Percentiles rank a stretch among this genome's conserved stretches.
phyloP scores from a whole-genome alignment of 2,113 vertebrate species.

The Sinocyclocheilus rhinocerous region DNA sequence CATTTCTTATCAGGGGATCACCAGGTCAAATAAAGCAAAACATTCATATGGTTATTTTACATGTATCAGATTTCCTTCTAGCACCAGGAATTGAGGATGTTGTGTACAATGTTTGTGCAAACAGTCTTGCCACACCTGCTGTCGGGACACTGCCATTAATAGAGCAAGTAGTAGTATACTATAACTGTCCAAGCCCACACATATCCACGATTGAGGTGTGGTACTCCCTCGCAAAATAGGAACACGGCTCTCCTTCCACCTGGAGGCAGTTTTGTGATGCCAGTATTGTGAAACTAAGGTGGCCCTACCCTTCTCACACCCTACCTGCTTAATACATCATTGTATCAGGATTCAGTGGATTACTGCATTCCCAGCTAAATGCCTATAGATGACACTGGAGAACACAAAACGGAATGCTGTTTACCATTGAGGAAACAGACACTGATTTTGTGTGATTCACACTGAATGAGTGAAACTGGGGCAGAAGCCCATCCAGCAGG shows the following conservation, averaged over 20 bases:
- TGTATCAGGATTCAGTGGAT: neutral
- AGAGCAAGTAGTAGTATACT: neutral
- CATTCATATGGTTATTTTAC: neutral
- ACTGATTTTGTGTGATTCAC: conserved; percentile 4
- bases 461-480: conserved; percentile 14
- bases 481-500: conserved; percentile 6
- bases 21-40: neutral
- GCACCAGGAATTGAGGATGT: neutral
- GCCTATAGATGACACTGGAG: neutral
- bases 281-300: conserved; percentile 20
- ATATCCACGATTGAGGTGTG: neutral
- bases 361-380: neutral
- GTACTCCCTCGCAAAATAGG: neutral
- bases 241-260: neutral
- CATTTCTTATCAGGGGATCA: neutral
- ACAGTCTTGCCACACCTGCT: conserved; percentile 19
- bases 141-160: neutral
- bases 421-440: conserved; percentile 9
- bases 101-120: neutral
- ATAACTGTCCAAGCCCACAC: neutral
- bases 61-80: conserved; percentile 13
- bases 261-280: neutral
- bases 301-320: neutral
- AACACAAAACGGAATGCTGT: neutral
- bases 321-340: neutral